Base-by-base conservation (phyloP, 2,888 invertebrate species). In the Podabrus alpinus region DNA sequence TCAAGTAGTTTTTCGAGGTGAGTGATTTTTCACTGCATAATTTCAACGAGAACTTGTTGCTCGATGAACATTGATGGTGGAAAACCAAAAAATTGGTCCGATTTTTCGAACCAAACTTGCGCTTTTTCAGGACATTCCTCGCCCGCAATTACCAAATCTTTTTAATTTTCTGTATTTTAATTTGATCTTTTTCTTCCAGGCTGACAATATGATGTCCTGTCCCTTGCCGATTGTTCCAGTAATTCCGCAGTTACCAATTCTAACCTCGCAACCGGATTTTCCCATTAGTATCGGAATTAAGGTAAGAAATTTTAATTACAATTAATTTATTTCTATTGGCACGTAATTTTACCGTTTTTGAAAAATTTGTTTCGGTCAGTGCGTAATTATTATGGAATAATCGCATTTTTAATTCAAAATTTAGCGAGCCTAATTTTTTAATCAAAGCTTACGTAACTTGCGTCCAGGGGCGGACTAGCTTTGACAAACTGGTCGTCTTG, bases 131-230 rank as follows among this genome's bases (percentile, higher is more conserved):
- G 9, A 24, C 7, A 24, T 24, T 24, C 21, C 21, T 21, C 7
- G n/a, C n/a, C n/a, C n/a, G n/a, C n/a, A n/a, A n/a, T n/a, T n/a
- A n/a, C n/a, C n/a, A n/a, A n/a, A n/a, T n/a, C n/a, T n/a, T n/a
- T n/a, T n/a, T n/a, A n/a, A n/a, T n/a, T n/a, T n/a, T n/a, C n/a
- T n/a, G n/a, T n/a, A 21, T 21, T 21, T 7, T 21, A 21, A 21
- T 21, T 21, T 1, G 7, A 7, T 21, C 7, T 19, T 29, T 75
- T 81, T 73, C 61, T 87, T 87, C 10, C 85, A 88, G 88, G 86
- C 85, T 85, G 87, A 87, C 86, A 88, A 84, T 86, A 92, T 92
- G 92, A 92, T 92, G 92, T 91, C 92, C 90, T 92, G 91, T 87
- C 91, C 91, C 83, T 87, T 91, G 79, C 91, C 91, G 59, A 85